phyloP scores from a whole-genome alignment of 1,140 invertebrate genomes.

The Saccostrea echinata region DNA sequence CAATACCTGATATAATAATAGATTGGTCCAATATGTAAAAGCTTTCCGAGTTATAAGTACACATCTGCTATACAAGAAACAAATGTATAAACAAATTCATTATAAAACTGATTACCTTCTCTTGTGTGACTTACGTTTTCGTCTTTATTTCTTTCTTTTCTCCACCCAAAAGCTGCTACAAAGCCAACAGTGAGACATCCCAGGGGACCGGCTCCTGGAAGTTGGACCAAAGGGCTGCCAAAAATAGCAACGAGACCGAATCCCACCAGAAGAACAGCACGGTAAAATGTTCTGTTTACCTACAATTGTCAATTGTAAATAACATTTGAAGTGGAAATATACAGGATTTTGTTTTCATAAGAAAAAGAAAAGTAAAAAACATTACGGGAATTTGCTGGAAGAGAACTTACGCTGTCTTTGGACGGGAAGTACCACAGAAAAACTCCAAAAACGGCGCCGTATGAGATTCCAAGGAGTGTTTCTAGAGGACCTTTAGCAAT shows the following conservation, averaged over 20 bases:
- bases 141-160: constrained; percentile 61
- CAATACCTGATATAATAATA: too few relatives aligned
- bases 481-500: constrained; percentile 73
- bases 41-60: too few relatives aligned
- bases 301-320: too few relatives aligned
- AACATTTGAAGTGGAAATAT: too few relatives aligned
- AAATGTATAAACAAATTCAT: too few relatives aligned
- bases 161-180: constrained; percentile 84
- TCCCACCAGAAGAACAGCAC: not conserved
- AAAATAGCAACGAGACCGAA: constrained; percentile 83
- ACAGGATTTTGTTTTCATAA: not conserved
- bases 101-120: too few relatives aligned
- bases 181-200: constrained; percentile 91
- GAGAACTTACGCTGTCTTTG: constrained; percentile 63
- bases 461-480: constrained; percentile 67
- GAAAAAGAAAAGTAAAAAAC: not conserved
- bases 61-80: too few relatives aligned
- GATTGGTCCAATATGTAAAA: too few relatives aligned
- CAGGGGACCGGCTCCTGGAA: constrained; percentile 90
- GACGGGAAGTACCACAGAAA: constrained; percentile 74
- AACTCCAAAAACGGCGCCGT: constrained; percentile 68
- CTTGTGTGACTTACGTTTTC: constrained; percentile 58
- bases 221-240: constrained; percentile 88
- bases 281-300: not conserved
- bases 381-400: not conserved